Conservation (phyloP, 2,113 vertebrate species). For the Cochlearius cochlearius region DNA sequence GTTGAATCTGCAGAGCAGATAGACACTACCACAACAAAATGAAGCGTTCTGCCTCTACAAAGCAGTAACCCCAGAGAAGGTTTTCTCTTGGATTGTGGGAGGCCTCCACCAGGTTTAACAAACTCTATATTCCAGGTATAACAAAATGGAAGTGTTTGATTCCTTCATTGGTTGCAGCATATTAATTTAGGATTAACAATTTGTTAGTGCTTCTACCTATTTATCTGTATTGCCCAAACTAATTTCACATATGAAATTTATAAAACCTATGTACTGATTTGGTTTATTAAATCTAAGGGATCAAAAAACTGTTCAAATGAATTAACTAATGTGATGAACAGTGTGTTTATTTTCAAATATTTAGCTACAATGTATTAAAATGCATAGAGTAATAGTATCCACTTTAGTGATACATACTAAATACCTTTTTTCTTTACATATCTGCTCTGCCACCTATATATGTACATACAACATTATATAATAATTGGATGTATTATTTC, state of each 20-base stretch:
- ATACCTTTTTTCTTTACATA: background rate
- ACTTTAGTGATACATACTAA: background rate
- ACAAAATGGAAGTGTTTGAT: background rate
- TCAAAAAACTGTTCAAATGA: conserved; percentile 33
- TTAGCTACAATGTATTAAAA: conserved; percentile 39
- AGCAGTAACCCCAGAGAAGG: background rate
- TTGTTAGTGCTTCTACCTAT: background rate
- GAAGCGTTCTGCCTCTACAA: background rate
- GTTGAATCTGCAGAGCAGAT: background rate
- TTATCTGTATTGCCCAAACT: background rate
- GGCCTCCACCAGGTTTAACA: background rate
- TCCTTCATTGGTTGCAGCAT: background rate
- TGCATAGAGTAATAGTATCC: background rate
- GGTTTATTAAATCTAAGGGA: background rate
- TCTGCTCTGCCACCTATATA: background rate
- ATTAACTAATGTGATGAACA: background rate
- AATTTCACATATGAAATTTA: background rate
- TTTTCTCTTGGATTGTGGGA: background rate
- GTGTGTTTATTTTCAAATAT: conserved; percentile 7
- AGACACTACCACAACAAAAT: background rate
- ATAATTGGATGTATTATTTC: background rate
- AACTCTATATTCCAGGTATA: background rate
- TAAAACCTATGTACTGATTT: background rate
- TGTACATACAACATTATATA: background rate
- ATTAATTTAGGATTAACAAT: background rate